phyloP scores from a whole-genome alignment of 1,140 invertebrate species.

The Lasaia peninsularis region DNA sequence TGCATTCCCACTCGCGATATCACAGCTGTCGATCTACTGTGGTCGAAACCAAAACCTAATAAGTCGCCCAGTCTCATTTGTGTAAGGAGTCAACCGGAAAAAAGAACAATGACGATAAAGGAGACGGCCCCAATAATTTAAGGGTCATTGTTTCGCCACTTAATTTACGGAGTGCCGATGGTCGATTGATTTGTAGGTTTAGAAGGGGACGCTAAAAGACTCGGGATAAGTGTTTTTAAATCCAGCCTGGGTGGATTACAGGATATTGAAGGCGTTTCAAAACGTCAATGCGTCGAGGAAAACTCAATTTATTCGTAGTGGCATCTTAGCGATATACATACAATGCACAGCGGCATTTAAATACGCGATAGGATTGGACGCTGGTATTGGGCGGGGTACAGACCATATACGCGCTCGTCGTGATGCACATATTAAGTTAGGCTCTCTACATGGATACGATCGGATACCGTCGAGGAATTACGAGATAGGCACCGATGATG shows the following conservation, averaged over 20 bases:
- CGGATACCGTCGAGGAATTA: slow-evolving; percentile 51
- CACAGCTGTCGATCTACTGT: slow-evolving; percentile 54
- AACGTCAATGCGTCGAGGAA: slow-evolving; percentile 40
- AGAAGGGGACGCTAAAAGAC: slow-evolving; percentile 30
- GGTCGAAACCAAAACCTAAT: slow-evolving; percentile 66
- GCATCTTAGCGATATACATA: slow-evolving; percentile 66
- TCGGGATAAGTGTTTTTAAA: slow-evolving; percentile 60
- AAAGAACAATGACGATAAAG: slow-evolving; percentile 70
- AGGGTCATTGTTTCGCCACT: slow-evolving; percentile 69
- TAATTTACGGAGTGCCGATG: slow-evolving; percentile 73
- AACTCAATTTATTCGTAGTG: slow-evolving; percentile 64
- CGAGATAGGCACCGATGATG: slow-evolving; percentile 59
- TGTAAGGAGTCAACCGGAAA: slow-evolving; percentile 62
- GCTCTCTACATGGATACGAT: slow-evolving; percentile 62
- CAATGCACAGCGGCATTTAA: slow-evolving; percentile 64
- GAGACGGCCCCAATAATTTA: slow-evolving; percentile 70
- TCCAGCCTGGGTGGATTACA: slow-evolving; percentile 44
- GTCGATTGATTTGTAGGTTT: slow-evolving; percentile 70
- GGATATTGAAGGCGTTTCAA: slow-evolving; percentile 32
- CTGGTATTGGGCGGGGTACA: slow-evolving; percentile 50
- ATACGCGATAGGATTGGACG: slow-evolving; percentile 68
- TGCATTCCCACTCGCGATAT: slow-evolving; percentile 45
- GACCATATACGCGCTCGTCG: slow-evolving; percentile 63
- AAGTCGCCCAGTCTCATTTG: slow-evolving; percentile 72
- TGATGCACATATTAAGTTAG: slow-evolving; percentile 76